These are phyloP conservation scores for Ormia ochracea DNA, from an alignment of 2,888 invertebrate genomes.

Conservation along the genomic window DNA sequence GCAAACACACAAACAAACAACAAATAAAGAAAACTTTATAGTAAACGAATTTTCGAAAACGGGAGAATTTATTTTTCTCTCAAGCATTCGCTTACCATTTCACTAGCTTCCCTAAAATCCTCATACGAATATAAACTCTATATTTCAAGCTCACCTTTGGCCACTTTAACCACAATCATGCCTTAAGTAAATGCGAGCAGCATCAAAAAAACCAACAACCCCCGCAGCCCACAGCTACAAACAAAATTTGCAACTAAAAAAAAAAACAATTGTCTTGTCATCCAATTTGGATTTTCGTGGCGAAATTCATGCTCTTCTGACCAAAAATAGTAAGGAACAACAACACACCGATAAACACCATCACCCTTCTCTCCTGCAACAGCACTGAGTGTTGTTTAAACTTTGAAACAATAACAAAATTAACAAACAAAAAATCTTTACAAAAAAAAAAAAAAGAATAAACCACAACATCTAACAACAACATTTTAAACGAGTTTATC, in stretches of 20 bases:
- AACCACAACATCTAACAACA: constrained; percentile 53
- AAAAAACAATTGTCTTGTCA: constrained; percentile 58
- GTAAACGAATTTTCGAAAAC: constrained; percentile 38
- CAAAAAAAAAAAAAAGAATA: constrained; percentile 4
- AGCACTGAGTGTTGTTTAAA: constrained; percentile 24
- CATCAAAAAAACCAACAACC: constrained; percentile 15
- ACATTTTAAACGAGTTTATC: constrained; percentile 62
- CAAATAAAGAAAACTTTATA: constrained; percentile 31
- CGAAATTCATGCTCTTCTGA: constrained; percentile 58
- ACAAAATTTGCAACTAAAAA: constrained; percentile 41
- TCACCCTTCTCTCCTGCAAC: background rate
- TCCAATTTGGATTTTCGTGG: constrained; percentile 58
- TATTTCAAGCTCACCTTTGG: constrained; percentile 46
- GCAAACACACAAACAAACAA: background rate
- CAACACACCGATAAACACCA: constrained; percentile 37
- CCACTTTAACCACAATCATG: constrained; percentile 58
- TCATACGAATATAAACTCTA: constrained; percentile 10
- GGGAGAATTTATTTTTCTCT: background rate
- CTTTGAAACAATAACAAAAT: constrained; percentile 28
- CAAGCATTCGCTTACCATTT: background rate
- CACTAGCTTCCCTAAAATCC: background rate
- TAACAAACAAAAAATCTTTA: background rate
- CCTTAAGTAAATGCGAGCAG: constrained; percentile 58
- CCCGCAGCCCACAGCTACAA: constrained; percentile 19
- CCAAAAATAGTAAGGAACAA: constrained; percentile 51